A percentile compares a stretch with the other conserved stretches of the same genome.
Evolutionary conservation across 2,797 vertebrate genomes (phyloP).

Genomic region (Prunella strophiata): DNA sequence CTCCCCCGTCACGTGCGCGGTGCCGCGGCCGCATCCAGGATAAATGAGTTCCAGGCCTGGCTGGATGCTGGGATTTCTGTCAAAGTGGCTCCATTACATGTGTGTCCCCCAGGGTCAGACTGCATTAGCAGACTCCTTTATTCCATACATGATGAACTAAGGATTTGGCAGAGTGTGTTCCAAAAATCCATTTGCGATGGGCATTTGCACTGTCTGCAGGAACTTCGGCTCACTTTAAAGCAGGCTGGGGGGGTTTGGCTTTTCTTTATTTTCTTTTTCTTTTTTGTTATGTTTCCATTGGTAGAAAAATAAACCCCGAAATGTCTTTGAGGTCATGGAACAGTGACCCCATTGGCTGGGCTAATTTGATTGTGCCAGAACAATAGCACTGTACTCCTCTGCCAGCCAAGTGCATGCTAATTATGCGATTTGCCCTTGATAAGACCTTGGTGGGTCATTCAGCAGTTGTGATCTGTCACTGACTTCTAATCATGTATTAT

Average conservation of each 20-base stretch:
- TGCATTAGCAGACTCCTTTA: constrained; percentile 68
- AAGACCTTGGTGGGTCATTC: constrained; percentile 96
- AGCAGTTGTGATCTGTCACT: constrained; percentile 97
- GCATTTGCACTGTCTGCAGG: not conserved
- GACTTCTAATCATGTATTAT: constrained; percentile 98
- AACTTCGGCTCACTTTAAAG: constrained; percentile 40
- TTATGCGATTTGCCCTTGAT: constrained; percentile 92
- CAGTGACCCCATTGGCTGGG: constrained; percentile 89
- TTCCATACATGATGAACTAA: constrained; percentile 68
- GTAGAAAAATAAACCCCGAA: constrained; percentile 76
- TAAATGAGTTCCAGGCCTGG: constrained; percentile 69
- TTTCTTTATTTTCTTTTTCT: not conserved
- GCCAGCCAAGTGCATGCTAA: constrained; percentile 94
- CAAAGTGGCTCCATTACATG: constrained; percentile 77
- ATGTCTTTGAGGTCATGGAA: constrained; percentile 87
- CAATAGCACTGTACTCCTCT: constrained; percentile 85
- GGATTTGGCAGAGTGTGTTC: constrained; percentile 50
- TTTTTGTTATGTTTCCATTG: constrained; percentile 31
- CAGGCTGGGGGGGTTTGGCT: not conserved
- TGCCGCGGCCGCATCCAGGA: constrained; percentile 28
- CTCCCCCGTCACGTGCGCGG: not conserved
- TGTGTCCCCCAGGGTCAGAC: constrained; percentile 75
- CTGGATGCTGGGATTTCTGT: constrained; percentile 72
- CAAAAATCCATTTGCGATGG: constrained; percentile 43
- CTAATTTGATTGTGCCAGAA: constrained; percentile 97